Percentiles rank a stretch among this genome's conserved stretches.
Conservation (phyloP, 2,797 vertebrate genomes). For the Bradypodion ventrale region DNA sequence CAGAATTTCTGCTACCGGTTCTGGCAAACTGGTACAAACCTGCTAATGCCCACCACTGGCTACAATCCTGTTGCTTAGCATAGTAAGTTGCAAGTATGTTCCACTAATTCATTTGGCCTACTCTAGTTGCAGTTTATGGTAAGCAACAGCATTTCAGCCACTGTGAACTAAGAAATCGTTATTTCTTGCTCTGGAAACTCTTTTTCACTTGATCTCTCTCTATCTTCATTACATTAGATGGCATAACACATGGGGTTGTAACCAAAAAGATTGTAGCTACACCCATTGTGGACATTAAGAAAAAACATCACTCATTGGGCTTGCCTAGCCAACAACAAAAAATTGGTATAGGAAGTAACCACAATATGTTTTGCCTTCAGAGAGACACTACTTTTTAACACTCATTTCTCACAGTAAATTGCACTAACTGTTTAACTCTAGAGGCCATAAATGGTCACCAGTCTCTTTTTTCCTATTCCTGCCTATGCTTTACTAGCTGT, state of each 20-base stretch:
- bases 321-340: background rate
- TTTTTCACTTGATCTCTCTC: background rate
- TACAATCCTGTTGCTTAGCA: too few species aligned
- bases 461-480: background rate
- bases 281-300: background rate
- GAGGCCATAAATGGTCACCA: background rate
- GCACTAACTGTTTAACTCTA: slow-evolving; percentile 14
- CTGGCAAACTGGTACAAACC: too few species aligned
- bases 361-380: slow-evolving; percentile 4
- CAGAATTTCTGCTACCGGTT: too few species aligned
- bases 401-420: background rate
- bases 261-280: background rate
- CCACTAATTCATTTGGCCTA: too few species aligned
- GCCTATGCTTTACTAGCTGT: background rate
- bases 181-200: slow-evolving; percentile 24
- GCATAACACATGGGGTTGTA: background rate
- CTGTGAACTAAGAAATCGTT: slow-evolving; percentile 5
- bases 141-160: too few species aligned
- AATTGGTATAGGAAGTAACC: background rate
- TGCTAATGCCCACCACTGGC: too few species aligned
- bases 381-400: slow-evolving; percentile 4
- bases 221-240: background rate
- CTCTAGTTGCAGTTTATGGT: too few species aligned
- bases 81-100: too few species aligned
- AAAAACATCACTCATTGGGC: background rate